phyloP scores from a whole-genome alignment of 2,888 invertebrate genomes.

The Drosophila dives region DNA sequence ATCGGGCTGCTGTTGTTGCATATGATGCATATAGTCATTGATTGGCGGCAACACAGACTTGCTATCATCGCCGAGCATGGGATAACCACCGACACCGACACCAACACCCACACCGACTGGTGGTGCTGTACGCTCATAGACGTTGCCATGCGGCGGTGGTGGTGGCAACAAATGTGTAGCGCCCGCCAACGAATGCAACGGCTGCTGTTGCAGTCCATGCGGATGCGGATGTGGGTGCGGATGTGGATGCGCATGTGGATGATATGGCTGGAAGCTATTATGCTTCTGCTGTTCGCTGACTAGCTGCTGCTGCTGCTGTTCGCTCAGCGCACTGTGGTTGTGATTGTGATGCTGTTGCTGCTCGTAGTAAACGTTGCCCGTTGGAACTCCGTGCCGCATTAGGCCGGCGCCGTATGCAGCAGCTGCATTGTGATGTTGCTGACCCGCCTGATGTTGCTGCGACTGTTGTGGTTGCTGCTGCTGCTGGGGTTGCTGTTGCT shows the following conservation, averaged over 20 bases:
- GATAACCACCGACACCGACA: conserved; percentile 64
- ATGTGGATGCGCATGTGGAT: conserved; percentile 70
- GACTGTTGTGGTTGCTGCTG: conserved; percentile 57
- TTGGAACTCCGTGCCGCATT: conserved; percentile 76
- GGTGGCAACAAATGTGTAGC: conserved; percentile 76
- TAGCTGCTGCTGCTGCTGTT: conserved; percentile 47
- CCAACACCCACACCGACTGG: conserved; percentile 69
- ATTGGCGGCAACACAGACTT: conserved; percentile 84
- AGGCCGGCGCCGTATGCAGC: conserved; percentile 71
- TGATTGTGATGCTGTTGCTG: conserved; percentile 69
- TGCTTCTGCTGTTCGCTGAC: conserved; percentile 81
- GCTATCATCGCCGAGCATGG: conserved; percentile 80
- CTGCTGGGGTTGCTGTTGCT: conserved; percentile 66
- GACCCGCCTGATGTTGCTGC: conserved; percentile 49
- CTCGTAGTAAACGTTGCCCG: conserved; percentile 71
- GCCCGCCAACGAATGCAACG: conserved; percentile 67
- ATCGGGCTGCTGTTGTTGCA: conserved; percentile 82
- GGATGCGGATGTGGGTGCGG: conserved; percentile 57
- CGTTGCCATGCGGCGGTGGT: conserved; percentile 75
- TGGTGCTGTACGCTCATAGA: conserved; percentile 76
- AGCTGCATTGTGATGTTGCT: conserved; percentile 62
- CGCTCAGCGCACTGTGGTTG: conserved; percentile 70
- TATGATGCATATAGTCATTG: conserved; percentile 84
- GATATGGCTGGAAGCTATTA: conserved; percentile 83
- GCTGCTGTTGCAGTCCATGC: conserved; percentile 60